A percentile compares a stretch with the other conserved stretches of the same genome.
phyloP scores from a whole-genome alignment of 1,140 invertebrate species.

The Heliothis virescens region DNA sequence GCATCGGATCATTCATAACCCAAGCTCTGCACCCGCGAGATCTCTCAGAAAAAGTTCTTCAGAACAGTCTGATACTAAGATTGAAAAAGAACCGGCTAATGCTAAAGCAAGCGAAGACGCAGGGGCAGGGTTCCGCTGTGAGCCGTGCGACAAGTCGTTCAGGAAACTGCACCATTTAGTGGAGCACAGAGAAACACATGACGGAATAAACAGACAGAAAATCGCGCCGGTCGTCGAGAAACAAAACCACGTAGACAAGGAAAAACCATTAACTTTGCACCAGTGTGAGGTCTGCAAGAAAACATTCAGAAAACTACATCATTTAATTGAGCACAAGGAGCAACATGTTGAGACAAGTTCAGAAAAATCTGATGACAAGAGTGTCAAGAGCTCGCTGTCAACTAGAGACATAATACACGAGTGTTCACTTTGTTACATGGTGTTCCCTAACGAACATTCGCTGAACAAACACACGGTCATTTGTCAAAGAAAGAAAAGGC shows the following conservation, averaged over 20 bases:
- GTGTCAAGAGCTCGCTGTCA: conserved; percentile 77
- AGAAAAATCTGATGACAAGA: conserved; percentile 81
- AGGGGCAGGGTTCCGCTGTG: conserved; percentile 83
- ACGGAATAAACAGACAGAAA: conserved; percentile 76
- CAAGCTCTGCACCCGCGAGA: conserved; percentile 57
- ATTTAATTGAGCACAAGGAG: conserved; percentile 83
- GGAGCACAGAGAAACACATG: conserved; percentile 83
- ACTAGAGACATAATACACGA: conserved; percentile 85
- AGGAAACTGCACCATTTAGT: conserved; percentile 84
- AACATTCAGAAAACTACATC: conserved; percentile 82
- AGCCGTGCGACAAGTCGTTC: conserved; percentile 85
- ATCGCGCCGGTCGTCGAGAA: conserved; percentile 47
- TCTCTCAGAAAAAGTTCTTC: conserved; percentile 71
- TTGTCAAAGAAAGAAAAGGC: conserved; percentile 81
- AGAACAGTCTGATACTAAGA: conserved; percentile 70
- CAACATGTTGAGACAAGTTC: conserved; percentile 81
- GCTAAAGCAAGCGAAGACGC: conserved; percentile 70
- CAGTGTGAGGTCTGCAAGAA: conserved; percentile 84
- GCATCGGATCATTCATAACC: conserved; percentile 81
- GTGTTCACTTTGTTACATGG: conserved; percentile 85
- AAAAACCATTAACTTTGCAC: conserved; percentile 61
- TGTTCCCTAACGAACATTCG: conserved; percentile 85
- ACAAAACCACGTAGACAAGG: conserved; percentile 45
- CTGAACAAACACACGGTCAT: conserved; percentile 80
- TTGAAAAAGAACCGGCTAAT: conserved; percentile 55